These are phyloP conservation scores for Apomyelois bistriatella DNA, from an alignment of 2,888 invertebrate genomes.

Conservation along the genomic window DNA sequence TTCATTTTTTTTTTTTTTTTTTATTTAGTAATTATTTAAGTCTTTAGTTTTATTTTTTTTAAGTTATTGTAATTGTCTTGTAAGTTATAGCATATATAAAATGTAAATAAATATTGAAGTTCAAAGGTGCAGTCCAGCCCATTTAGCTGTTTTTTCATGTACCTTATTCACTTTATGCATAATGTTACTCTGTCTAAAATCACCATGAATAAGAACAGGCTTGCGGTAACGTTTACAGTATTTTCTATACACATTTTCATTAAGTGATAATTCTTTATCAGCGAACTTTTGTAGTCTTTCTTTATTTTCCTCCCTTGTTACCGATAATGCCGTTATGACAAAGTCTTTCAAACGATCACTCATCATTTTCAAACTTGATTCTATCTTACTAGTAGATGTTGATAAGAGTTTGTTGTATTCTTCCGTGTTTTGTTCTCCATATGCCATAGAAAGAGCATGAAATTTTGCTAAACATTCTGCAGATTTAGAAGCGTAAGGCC, in stretches of 20 bases:
- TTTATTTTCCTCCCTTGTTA: slow-evolving; percentile 30
- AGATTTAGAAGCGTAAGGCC: slow-evolving; percentile 34
- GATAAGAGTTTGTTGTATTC: slow-evolving; percentile 24
- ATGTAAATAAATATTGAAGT: too few species aligned
- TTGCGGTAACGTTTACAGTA: neutral
- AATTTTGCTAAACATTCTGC: slow-evolving; percentile 39
- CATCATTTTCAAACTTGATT: neutral
- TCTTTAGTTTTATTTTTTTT: too few species aligned
- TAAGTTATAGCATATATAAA: too few species aligned
- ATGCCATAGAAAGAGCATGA: slow-evolving; percentile 45
- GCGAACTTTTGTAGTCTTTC: slow-evolving; percentile 30
- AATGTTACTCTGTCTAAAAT: neutral
- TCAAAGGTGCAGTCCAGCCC: too few species aligned
- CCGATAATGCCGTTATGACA: neutral
- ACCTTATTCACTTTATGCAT: neutral
- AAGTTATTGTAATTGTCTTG: too few species aligned
- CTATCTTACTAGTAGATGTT: neutral
- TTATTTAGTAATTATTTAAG: too few species aligned
- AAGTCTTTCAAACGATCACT: neutral
- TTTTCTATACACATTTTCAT: neutral
- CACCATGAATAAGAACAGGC: neutral
- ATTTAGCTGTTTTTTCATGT: too few species aligned
- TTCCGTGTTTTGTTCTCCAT: slow-evolving; percentile 35
- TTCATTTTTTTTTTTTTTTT: too few species aligned
- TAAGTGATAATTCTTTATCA: neutral